Conservation (phyloP, 1,140 invertebrate species). For the Palaemon carinicauda region DNA sequence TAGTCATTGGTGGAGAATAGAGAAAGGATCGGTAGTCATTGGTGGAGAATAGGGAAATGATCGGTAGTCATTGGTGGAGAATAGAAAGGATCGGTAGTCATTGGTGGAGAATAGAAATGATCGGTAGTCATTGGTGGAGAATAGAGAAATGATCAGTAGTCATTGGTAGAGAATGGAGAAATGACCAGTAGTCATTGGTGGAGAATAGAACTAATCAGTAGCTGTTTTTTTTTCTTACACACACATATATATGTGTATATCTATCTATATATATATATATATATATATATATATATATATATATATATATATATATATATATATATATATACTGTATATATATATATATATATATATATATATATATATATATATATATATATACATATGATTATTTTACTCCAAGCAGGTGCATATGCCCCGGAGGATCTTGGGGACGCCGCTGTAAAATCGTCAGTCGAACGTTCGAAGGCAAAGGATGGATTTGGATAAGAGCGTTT, state of each 20-base stretch:
- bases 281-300: background rate
- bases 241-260: background rate
- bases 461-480: slow-evolving; percentile 15
- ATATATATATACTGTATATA: background rate
- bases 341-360: slow-evolving; percentile 7
- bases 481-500: slow-evolving; percentile 13
- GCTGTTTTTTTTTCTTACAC: too few relatives aligned
- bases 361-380: background rate
- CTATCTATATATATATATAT: background rate
- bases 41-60: too few relatives aligned
- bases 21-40: too few relatives aligned
- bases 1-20: too few relatives aligned
- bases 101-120: too few relatives aligned
- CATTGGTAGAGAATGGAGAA: too few relatives aligned
- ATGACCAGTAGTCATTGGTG: too few relatives aligned
- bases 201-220: too few relatives aligned
- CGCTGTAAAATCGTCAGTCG: slow-evolving; percentile 27
- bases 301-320: background rate
- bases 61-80: too few relatives aligned
- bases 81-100: too few relatives aligned
- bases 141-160: too few relatives aligned
- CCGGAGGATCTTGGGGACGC: slow-evolving; percentile 5
- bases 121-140: too few relatives aligned
- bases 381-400: background rate
- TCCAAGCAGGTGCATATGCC: slow-evolving; percentile 22